phyloP scores from a whole-genome alignment of 2,113 vertebrate genomes.

The Callocephalon fimbriatum region DNA sequence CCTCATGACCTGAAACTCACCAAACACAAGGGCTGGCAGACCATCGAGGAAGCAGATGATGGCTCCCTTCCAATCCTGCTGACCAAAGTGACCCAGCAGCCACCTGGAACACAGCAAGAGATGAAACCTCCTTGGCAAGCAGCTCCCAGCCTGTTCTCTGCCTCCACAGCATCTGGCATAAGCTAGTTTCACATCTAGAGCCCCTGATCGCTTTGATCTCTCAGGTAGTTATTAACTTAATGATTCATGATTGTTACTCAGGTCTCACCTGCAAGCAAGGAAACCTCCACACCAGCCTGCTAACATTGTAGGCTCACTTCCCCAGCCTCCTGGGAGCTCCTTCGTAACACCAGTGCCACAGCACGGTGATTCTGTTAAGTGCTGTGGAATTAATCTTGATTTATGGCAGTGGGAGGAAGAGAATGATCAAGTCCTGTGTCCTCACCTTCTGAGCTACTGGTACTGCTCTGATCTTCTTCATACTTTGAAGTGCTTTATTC shows the following conservation, averaged over 20 bases:
- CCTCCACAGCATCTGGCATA: neutral
- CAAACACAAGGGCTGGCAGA: neutral
- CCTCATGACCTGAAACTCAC: neutral
- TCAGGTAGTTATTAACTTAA: neutral
- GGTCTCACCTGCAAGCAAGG: slow-evolving; percentile 27
- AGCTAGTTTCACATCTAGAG: neutral
- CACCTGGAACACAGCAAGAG: slow-evolving; percentile 21
- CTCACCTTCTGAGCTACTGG: slow-evolving; percentile 5
- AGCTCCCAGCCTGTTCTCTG: neutral
- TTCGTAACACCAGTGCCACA: neutral
- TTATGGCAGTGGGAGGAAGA: neutral
- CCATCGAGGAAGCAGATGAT: neutral
- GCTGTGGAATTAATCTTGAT: slow-evolving; percentile 22
- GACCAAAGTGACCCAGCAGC: slow-evolving; percentile 22
- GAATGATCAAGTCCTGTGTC: neutral
- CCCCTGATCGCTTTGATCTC: neutral
- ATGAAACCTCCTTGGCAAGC: slow-evolving; percentile 4
- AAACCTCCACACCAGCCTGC: neutral
- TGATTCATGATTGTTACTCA: slow-evolving; percentile 23
- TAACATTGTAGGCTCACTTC: neutral
- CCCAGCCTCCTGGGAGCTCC: neutral
- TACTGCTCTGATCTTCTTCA: neutral
- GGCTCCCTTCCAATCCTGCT: neutral
- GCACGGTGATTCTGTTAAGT: neutral
- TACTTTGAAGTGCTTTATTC: neutral